phyloP scores from a whole-genome alignment of 2,888 invertebrate species.

The Drosophila meridiana region DNA sequence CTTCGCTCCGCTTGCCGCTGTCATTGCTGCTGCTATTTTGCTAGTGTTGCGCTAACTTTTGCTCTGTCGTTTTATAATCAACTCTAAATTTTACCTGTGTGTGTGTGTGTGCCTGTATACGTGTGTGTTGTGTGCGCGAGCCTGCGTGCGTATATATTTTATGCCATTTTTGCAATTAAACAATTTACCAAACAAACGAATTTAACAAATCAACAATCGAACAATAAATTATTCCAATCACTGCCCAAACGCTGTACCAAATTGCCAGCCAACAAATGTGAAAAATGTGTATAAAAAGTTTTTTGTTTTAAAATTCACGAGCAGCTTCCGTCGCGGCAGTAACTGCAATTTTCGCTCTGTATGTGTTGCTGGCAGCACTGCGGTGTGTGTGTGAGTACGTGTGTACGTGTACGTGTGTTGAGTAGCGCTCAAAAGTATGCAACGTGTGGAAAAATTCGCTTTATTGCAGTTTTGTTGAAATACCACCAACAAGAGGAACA shows the following conservation, averaged over 20 bases:
- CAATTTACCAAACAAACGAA: conserved; percentile 35
- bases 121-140: conserved; percentile 27
- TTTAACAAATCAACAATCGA: conserved; percentile 18
- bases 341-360: conserved; percentile 68
- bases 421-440: conserved; percentile 69
- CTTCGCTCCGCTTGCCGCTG: conserved; percentile 66
- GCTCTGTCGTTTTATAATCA: conserved; percentile 83
- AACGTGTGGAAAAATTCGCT: conserved; percentile 72
- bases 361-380: conserved; percentile 54
- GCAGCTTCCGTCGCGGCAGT: conserved; percentile 64
- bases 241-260: conserved; percentile 8
- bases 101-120: conserved; percentile 29
- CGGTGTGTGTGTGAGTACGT: conserved; percentile 35
- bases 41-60: conserved; percentile 83
- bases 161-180: conserved; percentile 29
- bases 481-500: conserved; percentile 35
- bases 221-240: conserved; percentile 33
- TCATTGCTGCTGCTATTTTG: conserved; percentile 72
- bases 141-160: conserved; percentile 12
- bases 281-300: conserved; percentile 65
- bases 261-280: conserved; percentile 19
- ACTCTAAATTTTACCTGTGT: conserved; percentile 49
- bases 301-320: conserved; percentile 74
- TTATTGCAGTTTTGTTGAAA: conserved; percentile 71
- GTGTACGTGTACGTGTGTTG: conserved; percentile 37